phyloP scores from a whole-genome alignment of 92 coral and sea anemone genomes.

The Muricea muricata region DNA sequence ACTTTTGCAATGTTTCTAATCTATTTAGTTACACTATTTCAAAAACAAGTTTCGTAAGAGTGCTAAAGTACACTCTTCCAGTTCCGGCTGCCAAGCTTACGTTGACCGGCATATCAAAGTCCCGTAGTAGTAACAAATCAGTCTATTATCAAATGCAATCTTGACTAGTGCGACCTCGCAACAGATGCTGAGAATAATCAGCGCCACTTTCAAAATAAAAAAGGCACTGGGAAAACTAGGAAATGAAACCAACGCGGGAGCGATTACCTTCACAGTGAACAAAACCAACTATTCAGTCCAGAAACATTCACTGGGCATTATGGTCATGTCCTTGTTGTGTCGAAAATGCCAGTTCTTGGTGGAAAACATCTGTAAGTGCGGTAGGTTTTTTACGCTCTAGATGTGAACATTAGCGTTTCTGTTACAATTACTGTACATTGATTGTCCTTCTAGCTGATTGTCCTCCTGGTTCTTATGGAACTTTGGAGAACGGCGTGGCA shows the following conservation, averaged over 20 bases:
- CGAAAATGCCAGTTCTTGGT: neutral
- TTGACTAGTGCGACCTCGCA: slow-evolving; percentile 6
- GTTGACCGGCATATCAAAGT: slow-evolving; percentile 8
- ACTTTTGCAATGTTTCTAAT: slow-evolving; percentile 68
- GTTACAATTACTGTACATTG: slow-evolving; percentile 1
- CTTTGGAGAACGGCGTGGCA: slow-evolving; percentile 6
- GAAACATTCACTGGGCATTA: neutral
- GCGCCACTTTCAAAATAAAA: neutral
- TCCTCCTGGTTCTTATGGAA: slow-evolving; percentile 46
- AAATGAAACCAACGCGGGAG: neutral
- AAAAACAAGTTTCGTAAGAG: slow-evolving; percentile 51
- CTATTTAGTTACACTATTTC: slow-evolving; percentile 66
- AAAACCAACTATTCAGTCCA: neutral
- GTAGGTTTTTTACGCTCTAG: neutral
- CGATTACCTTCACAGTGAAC: neutral
- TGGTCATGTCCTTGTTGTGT: neutral
- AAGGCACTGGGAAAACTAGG: neutral
- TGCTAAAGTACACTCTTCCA: slow-evolving; percentile 55
- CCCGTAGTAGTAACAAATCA: neutral
- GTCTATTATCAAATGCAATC: slow-evolving; percentile 11
- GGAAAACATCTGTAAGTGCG: neutral
- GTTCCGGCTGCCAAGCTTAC: slow-evolving; percentile 45
- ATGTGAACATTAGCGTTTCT: neutral
- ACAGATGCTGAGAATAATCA: neutral
- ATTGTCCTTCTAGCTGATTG: slow-evolving; percentile 43